Percentiles rank a stretch among this genome's conserved stretches.
These are phyloP conservation scores for Arctopsyche grandis DNA, from an alignment of 1,140 invertebrate species.

Conservation along the genomic window DNA sequence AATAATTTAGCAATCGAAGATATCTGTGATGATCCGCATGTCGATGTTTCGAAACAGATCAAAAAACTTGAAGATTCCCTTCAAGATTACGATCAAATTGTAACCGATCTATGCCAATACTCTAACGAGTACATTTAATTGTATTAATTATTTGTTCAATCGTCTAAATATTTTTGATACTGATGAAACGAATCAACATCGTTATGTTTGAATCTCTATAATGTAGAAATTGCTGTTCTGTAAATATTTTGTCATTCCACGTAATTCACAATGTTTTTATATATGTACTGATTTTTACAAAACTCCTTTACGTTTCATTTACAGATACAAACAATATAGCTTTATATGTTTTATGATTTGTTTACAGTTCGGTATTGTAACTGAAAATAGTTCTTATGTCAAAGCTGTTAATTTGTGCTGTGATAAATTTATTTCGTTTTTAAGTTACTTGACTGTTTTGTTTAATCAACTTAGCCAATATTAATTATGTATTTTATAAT, in stretches of 20 bases:
- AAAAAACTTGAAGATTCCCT: neutral
- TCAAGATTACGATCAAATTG: neutral
- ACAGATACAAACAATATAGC: too few species aligned
- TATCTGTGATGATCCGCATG: neutral
- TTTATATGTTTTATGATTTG: too few species aligned
- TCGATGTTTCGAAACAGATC: neutral
- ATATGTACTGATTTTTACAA: too few species aligned
- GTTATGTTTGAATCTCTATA: too few species aligned
- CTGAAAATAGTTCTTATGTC: constrained; percentile 8
- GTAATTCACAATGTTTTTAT: too few species aligned
- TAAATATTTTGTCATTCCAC: too few species aligned
- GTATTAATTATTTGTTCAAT: neutral
- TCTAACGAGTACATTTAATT: constrained; percentile 18
- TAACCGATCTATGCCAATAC: neutral
- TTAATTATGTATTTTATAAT: too few species aligned
- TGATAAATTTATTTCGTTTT: constrained; percentile 3
- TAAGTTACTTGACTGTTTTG: constrained; percentile 4
- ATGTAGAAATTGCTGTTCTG: too few species aligned
- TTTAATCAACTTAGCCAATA: neutral
- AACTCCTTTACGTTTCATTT: too few species aligned
- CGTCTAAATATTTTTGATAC: too few species aligned
- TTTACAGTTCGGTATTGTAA: too few species aligned
- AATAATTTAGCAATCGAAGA: neutral
- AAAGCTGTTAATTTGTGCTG: constrained; percentile 6
- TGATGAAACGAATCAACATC: too few species aligned